A percentile compares a stretch with the other conserved stretches of the same genome.
These are phyloP conservation scores for Drosophila sucinea DNA, from an alignment of 1,140 invertebrate genomes.

Conservation along the genomic window DNA sequence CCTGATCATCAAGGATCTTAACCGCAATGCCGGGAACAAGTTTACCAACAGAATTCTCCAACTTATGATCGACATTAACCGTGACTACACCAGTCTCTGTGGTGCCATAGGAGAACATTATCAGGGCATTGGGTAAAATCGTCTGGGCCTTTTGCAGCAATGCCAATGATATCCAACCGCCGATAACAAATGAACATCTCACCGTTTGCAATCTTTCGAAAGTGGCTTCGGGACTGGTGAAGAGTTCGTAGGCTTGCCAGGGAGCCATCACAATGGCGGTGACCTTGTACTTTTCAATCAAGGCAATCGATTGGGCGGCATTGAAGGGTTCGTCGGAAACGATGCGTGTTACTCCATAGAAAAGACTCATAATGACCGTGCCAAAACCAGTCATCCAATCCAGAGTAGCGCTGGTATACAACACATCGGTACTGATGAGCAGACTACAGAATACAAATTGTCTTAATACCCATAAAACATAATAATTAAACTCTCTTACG, in stretches of 20 bases:
- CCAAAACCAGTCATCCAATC: constrained; percentile 59
- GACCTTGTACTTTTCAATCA: constrained; percentile 45
- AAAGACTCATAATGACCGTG: constrained; percentile 37
- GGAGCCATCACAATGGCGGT: constrained; percentile 43
- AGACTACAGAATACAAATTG: constrained; percentile 25
- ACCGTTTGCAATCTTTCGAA: constrained; percentile 32
- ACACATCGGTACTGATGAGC: constrained; percentile 38
- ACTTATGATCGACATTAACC: constrained; percentile 31
- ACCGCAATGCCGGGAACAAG: constrained; percentile 40
- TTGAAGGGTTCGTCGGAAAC: constrained; percentile 40
- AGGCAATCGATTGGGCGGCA: constrained; percentile 9
- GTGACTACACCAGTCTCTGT: constrained; percentile 54
- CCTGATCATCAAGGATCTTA: constrained; percentile 77
- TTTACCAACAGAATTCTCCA: constrained; percentile 49
- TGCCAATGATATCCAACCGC: constrained; percentile 38
- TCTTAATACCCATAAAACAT: background rate
- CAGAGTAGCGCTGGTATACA: constrained; percentile 53
- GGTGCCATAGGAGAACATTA: constrained; percentile 58
- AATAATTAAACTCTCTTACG: constrained; percentile 18
- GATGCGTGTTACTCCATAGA: constrained; percentile 38
- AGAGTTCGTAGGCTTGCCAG: constrained; percentile 62
- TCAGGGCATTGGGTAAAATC: constrained; percentile 18
- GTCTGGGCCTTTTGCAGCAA: constrained; percentile 40
- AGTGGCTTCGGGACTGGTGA: constrained; percentile 41
- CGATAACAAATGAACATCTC: constrained; percentile 32